These are phyloP conservation scores for Grapholita molesta DNA, from an alignment of 1,140 invertebrate genomes.

Conservation along the genomic window DNA sequence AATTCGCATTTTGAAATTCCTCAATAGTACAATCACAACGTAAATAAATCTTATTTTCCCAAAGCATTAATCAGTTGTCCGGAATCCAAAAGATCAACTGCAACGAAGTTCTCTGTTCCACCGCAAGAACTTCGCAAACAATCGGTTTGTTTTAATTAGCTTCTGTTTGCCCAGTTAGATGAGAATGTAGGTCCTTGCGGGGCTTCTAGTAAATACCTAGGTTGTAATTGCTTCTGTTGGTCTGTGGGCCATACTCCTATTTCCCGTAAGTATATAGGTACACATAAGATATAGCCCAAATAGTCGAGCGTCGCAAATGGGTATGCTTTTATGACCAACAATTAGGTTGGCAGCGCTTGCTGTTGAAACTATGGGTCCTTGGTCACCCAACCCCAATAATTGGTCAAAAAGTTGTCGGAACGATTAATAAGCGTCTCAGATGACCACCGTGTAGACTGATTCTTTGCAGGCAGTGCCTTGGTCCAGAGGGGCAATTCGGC, in stretches of 20 bases:
- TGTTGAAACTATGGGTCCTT: too few relatives aligned
- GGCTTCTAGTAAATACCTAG: neutral
- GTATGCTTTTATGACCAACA: too few relatives aligned
- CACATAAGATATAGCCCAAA: too few relatives aligned
- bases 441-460: too few relatives aligned
- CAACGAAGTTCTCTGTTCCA: neutral
- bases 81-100: neutral
- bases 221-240: neutral
- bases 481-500: too few relatives aligned
- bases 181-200: neutral
- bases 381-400: too few relatives aligned
- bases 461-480: too few relatives aligned
- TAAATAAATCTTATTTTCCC: neutral
- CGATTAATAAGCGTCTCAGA: too few relatives aligned
- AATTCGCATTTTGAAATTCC: too few relatives aligned
- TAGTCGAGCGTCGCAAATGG: too few relatives aligned
- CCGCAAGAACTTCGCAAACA: conserved; percentile 3
- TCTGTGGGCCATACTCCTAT: neutral
- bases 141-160: conserved; percentile 9
- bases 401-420: too few relatives aligned
- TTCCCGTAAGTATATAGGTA: neutral
- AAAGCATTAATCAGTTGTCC: conserved; percentile 6
- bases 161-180: neutral
- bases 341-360: too few relatives aligned
- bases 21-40: neutral